Evolutionary conservation across 2,888 invertebrate genomes (phyloP).

Genomic region (Sceliomorpha sp.): DNA sequence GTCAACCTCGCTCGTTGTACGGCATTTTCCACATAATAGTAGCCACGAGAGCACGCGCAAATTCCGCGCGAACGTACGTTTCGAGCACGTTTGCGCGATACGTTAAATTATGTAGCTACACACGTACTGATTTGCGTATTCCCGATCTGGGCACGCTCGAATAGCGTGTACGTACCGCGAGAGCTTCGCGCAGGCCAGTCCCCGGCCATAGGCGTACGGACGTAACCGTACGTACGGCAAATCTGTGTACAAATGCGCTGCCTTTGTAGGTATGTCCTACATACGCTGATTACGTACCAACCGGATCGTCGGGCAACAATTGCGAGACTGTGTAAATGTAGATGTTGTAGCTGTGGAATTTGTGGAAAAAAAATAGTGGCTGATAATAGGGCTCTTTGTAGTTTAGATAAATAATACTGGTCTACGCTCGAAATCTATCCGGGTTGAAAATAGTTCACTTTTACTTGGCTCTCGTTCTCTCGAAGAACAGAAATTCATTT

Average conservation of each 20-base stretch:
- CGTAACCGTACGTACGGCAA: conserved; percentile 19
- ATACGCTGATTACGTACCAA: conserved; percentile 38
- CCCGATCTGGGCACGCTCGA: conserved; percentile 64
- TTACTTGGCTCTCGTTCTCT: too few species aligned
- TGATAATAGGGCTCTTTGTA: too few species aligned
- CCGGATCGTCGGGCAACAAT: conserved; percentile 29
- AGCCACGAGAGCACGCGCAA: conserved; percentile 26
- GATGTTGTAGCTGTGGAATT: conserved; percentile 32
- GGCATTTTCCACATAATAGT: too few species aligned
- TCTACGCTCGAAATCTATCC: too few species aligned
- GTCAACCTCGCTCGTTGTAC: too few species aligned
- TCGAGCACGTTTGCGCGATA: conserved; percentile 5
- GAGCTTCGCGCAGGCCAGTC: conserved; percentile 36
- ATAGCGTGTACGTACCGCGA: conserved; percentile 55
- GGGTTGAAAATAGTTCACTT: too few species aligned
- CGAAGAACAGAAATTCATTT: too few species aligned
- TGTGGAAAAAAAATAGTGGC: background rate
- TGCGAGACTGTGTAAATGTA: conserved; percentile 42
- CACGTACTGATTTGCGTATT: conserved; percentile 63
- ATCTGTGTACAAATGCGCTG: conserved; percentile 39
- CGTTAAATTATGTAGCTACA: conserved; percentile 26
- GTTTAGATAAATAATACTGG: too few species aligned
- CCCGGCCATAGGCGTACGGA: conserved; percentile 46
- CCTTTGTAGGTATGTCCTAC: conserved; percentile 38
- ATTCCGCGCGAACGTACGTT: conserved; percentile 26